Evolutionary conservation across 2,888 invertebrate genomes (phyloP), one percentile per base, ranked within the genome.

Genomic region (Trichopria drosophilae): DNA sequence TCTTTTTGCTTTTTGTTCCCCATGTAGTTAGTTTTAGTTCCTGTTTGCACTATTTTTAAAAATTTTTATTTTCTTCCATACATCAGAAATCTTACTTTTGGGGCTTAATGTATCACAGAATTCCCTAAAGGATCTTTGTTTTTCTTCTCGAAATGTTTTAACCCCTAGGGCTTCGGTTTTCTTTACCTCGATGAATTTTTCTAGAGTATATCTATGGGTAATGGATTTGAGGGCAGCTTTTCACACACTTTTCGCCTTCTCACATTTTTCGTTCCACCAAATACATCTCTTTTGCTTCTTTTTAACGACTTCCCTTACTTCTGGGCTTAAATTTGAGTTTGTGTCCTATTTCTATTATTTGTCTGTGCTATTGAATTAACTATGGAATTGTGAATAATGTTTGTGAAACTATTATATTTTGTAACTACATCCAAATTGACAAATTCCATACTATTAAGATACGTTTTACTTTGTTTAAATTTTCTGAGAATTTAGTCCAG

Each of bases 231-330:
- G 39, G n/a, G 49, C 39, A 13, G 55, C 53, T 35, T 40, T 53
- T 4, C 53, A 6, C 6, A 44, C 4, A 1, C 54, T 16, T 4
- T 46, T 15, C 0, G 35, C 52, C 15, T 24, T 54, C 0, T 40
- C 34, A 23, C 58, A 58, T 4, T 37, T 24, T 4, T 48, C 48
- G 16, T 54, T 58, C 56, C 56, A 58, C 52, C 58, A 56, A 1
- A 51, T 50, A 18, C 51, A 10, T 6, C 6, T 16, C 0, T 7
- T 10, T 1, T 20, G 16, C 1, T 10, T 1, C 3, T 45, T 23
- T 4, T 1, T 2, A 29, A 1, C 32, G 22, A 1, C n/a, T n/a
- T n/a, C n/a, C n/a, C n/a, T 18, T 47, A 19, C 6, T 12, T 3
- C 4, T 31, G 7, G 6, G n/a, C n/a, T n/a, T n/a, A n/a, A n/a